Conservation (phyloP, 2,113 vertebrate genomes). For the Sturnus vulgaris region DNA sequence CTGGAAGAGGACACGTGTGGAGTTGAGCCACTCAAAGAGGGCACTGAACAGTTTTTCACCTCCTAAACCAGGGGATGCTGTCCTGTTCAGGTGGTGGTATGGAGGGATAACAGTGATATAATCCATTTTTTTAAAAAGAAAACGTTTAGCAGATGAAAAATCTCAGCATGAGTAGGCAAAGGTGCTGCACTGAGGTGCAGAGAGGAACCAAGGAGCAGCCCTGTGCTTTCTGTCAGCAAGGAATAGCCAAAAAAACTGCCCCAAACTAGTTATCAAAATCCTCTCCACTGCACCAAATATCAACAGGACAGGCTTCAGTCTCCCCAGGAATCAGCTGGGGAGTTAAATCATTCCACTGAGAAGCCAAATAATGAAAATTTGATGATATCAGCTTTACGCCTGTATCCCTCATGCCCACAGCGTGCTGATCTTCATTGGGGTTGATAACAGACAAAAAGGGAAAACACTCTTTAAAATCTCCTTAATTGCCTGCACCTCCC, state of each 20-base stretch:
- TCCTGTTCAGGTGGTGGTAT: background rate
- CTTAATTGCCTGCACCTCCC: background rate
- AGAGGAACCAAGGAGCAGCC: background rate
- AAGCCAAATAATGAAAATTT: background rate
- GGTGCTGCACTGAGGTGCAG: background rate
- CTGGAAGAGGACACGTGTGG: accelerated
- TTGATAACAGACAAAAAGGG: background rate
- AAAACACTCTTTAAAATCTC: background rate
- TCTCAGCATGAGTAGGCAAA: background rate
- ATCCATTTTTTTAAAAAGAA: accelerated
- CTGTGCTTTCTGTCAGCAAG: background rate
- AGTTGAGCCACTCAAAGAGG: background rate
- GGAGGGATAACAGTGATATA: background rate
- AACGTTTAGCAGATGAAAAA: background rate
- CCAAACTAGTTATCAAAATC: background rate
- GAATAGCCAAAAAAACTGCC: background rate
- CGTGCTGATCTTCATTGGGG: accelerated
- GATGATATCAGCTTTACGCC: background rate
- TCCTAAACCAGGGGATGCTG: background rate
- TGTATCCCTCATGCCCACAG: background rate
- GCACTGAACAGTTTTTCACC: background rate
- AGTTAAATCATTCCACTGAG: background rate
- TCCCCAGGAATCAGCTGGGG: background rate
- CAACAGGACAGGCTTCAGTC: background rate
- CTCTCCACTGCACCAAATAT: background rate